phyloP scores from a whole-genome alignment of 2,113 vertebrate genomes.

The Lophura nycthemera region DNA sequence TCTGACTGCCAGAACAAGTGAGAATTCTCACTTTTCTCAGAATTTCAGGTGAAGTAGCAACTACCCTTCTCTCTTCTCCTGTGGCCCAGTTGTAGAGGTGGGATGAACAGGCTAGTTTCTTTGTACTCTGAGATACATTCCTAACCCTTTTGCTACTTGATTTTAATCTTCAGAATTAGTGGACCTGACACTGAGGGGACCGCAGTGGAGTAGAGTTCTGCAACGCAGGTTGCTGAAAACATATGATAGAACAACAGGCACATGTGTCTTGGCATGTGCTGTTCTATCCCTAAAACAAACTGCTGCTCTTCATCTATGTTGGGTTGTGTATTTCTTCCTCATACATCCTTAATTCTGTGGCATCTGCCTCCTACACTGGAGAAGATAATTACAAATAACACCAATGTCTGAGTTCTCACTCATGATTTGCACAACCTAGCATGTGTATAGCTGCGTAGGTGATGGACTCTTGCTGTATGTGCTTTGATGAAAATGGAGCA shows the following conservation, averaged over 20 bases:
- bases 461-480: too few relatives aligned
- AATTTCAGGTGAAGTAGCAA: not conserved
- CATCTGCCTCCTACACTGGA: rapidly evolving
- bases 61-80: not conserved
- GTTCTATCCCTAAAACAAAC: not conserved
- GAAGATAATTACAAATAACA: not conserved
- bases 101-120: not conserved
- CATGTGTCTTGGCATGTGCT: not conserved
- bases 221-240: not conserved
- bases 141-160: not conserved
- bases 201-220: not conserved
- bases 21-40: not conserved
- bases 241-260: not conserved
- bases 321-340: not conserved
- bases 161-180: not conserved
- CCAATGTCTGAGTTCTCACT: not conserved
- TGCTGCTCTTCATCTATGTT: not conserved
- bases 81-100: not conserved
- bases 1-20: not conserved
- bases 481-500: not conserved
- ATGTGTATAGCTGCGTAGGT: not conserved
- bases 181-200: not conserved
- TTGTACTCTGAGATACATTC: not conserved
- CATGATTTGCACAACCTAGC: not conserved
- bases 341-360: not conserved